Conservation (phyloP, 2,797 vertebrate species). For the Microhierax caerulescens region DNA sequence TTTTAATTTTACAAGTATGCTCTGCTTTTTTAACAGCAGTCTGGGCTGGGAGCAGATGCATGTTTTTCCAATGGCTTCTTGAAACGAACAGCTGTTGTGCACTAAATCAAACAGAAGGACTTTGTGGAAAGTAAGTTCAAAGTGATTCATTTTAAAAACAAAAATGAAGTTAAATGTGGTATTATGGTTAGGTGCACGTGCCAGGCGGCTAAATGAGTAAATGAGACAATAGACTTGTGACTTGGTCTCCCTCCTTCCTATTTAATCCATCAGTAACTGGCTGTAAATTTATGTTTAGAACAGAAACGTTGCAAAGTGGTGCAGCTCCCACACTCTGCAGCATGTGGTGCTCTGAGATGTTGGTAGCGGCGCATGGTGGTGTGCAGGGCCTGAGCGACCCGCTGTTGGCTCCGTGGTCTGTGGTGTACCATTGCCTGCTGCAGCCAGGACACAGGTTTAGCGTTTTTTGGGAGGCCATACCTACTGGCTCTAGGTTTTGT, state of each 20-base stretch:
- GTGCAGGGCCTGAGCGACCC: not conserved
- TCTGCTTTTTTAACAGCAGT: not conserved
- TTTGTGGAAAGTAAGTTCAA: not conserved
- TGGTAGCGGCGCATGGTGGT: rapidly evolving
- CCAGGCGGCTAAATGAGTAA: not conserved
- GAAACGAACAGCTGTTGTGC: conserved; percentile 9
- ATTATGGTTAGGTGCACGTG: not conserved
- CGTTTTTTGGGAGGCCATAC: not conserved
- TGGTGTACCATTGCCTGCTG: not conserved
- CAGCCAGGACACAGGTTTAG: not conserved
- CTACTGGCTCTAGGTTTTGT: not conserved
- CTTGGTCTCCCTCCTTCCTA: not conserved
- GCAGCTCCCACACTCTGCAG: not conserved
- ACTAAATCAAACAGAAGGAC: not conserved
- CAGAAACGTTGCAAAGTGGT: not conserved
- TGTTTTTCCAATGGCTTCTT: conserved; percentile 15
- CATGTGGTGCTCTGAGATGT: not conserved
- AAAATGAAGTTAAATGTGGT: not conserved
- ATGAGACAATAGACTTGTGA: not conserved
- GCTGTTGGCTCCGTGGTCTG: rapidly evolving
- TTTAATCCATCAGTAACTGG: not conserved
- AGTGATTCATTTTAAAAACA: not conserved
- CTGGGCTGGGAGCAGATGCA: not conserved
- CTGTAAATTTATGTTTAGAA: not conserved
- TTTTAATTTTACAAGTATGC: not conserved